These are phyloP conservation scores for Caenorhabditis sp. DNA, from an alignment of 2,888 invertebrate species.

Conservation along the genomic window DNA sequence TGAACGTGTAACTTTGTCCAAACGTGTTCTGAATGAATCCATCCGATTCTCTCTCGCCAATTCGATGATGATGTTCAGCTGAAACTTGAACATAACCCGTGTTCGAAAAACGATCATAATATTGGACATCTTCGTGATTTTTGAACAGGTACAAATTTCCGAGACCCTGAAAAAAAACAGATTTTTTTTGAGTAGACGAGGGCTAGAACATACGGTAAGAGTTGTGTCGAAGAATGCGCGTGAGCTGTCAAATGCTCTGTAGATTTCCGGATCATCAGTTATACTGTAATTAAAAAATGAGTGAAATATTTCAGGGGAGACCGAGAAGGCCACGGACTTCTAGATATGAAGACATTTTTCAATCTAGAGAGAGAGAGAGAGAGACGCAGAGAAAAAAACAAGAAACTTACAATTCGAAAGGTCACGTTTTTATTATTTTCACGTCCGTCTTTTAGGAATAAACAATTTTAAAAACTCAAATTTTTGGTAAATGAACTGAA, in stretches of 20 bases:
- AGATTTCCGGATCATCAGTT: slow-evolving; percentile 48
- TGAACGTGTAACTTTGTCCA: slow-evolving; percentile 45
- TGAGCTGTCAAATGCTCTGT: slow-evolving; percentile 45
- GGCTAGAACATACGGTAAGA: slow-evolving; percentile 36
- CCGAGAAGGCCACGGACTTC: not conserved
- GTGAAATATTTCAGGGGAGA: no score
- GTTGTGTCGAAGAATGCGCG: slow-evolving; percentile 57
- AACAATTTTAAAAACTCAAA: no score
- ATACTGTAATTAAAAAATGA: slow-evolving; percentile 43
- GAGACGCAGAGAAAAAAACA: no score
- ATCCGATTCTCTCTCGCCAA: slow-evolving; percentile 46
- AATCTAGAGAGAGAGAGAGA: no score
- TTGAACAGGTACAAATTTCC: slow-evolving; percentile 59
- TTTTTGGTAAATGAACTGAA: no score
- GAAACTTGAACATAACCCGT: slow-evolving; percentile 48
- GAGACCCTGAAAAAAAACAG: slow-evolving; percentile 45
- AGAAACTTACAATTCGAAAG: no score
- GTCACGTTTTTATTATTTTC: no score
- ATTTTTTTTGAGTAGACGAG: not conserved
- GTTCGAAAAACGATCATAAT: slow-evolving; percentile 53
- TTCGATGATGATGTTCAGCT: slow-evolving; percentile 33
- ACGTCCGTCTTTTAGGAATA: no score
- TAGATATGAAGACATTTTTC: no score
- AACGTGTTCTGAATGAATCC: slow-evolving; percentile 58
- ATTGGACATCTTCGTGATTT: slow-evolving; percentile 42